Evolutionary conservation across 2,888 invertebrate species (phyloP).

Genomic region (Allophyes oxyacanthae): DNA sequence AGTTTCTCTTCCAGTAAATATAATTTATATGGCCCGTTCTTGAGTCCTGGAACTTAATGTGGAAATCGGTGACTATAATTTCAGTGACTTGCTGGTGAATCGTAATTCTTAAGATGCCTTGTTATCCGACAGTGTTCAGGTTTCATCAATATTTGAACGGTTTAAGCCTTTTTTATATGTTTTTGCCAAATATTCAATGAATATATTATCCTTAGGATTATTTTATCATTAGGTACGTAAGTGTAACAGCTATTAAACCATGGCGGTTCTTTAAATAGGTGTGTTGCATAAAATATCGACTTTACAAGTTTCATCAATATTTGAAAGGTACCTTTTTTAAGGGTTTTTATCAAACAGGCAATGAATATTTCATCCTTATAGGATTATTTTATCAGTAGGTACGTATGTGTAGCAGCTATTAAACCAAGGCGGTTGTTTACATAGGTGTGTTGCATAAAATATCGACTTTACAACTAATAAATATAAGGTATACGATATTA

Average conservation of each 20-base stretch:
- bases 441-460: conserved; percentile 42
- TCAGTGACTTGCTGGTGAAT: no score
- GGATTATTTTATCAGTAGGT: not conserved
- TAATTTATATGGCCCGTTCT: no score
- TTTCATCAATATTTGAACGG: no score
- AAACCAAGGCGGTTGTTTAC: conserved; percentile 28
- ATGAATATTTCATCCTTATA: not conserved
- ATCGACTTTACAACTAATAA: conserved; percentile 43
- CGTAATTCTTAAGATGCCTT: no score
- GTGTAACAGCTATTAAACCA: conserved; percentile 2
- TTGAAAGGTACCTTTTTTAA: not conserved
- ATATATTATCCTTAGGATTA: not conserved
- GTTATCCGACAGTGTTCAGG: no score
- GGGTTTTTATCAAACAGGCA: not conserved
- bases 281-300: conserved; percentile 37
- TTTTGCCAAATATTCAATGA: not conserved
- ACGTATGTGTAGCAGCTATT: not conserved
- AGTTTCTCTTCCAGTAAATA: no score
- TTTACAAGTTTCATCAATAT: conserved; percentile 45
- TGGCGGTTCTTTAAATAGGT: conserved; percentile 42
- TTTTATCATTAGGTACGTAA: not conserved
- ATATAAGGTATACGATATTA: conserved; percentile 44
- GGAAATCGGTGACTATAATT: no score
- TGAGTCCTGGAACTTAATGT: no score
- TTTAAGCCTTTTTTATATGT: not conserved